Conservation (phyloP, 2,797 vertebrate genomes). For the Prunella strophiata region DNA sequence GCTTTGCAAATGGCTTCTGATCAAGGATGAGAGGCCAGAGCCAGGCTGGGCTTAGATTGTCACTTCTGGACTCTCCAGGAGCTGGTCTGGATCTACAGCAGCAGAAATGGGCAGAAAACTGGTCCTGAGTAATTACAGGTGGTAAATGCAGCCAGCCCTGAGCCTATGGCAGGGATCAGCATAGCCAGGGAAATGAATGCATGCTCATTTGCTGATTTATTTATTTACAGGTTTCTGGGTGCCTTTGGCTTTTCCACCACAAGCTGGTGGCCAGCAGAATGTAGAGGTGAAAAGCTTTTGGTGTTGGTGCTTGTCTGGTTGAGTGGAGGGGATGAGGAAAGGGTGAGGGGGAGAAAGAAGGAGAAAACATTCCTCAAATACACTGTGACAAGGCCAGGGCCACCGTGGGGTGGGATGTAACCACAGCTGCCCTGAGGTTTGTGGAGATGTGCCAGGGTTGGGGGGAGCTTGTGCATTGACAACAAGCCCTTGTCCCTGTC, state of each 20-base stretch:
- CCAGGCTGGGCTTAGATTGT: background rate
- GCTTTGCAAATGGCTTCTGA: background rate
- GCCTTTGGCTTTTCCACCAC: background rate
- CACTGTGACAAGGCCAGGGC: background rate
- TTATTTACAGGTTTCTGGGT: background rate
- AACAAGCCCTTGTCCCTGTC: background rate
- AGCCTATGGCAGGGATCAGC: background rate
- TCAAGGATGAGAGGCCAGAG: background rate
- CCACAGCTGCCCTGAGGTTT: background rate
- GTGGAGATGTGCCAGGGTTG: background rate
- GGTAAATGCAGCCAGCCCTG: background rate
- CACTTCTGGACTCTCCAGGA: background rate
- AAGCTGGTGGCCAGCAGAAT: background rate
- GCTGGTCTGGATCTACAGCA: background rate
- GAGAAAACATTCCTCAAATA: background rate
- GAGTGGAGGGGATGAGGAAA: background rate
- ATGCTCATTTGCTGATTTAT: background rate
- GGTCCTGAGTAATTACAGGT: background rate
- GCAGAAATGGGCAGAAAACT: background rate
- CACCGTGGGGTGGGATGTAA: rapidly evolving
- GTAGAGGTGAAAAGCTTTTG: background rate
- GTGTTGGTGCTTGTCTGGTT: background rate
- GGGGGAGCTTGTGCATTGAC: background rate
- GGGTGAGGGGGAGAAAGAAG: background rate
- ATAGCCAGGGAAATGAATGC: background rate